Conservation (phyloP, 2,797 vertebrate species). For the Antrozous pallidus region DNA sequence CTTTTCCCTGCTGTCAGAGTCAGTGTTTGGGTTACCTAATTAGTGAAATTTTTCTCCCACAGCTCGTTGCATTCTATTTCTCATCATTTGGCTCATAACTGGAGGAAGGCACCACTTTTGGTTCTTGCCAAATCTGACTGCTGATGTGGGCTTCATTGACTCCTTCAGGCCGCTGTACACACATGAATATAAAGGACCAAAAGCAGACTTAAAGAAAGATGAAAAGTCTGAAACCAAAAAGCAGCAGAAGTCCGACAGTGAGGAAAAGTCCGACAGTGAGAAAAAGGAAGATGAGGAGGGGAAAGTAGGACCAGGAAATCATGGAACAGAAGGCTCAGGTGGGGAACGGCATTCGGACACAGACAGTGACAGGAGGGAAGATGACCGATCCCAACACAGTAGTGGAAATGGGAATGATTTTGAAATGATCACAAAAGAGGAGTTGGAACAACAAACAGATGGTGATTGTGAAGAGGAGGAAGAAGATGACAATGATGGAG, state of each 20-base stretch:
- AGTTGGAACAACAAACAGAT: slow-evolving; percentile 98
- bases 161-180: slow-evolving; percentile 99
- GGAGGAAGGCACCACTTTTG: slow-evolving; percentile 99
- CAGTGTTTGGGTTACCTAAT: slow-evolving; percentile 45
- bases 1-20: neutral
- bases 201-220: slow-evolving; percentile 90
- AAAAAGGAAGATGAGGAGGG: slow-evolving; percentile 90
- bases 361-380: slow-evolving; percentile 96
- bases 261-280: slow-evolving; percentile 95
- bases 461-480: slow-evolving; percentile 90
- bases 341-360: slow-evolving; percentile 92
- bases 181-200: slow-evolving; percentile 97
- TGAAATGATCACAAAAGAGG: slow-evolving; percentile 99
- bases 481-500: slow-evolving; percentile 83
- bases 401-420: slow-evolving; percentile 98
- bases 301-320: slow-evolving; percentile 82
- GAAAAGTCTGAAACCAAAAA: slow-evolving; percentile 88
- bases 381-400: slow-evolving; percentile 98
- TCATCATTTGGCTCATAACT: slow-evolving; percentile 98
- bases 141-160: slow-evolving; percentile 98
- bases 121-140: slow-evolving; percentile 98
- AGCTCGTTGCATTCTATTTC: slow-evolving; percentile 99
- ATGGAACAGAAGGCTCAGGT: slow-evolving; percentile 82
- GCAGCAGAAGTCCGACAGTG: slow-evolving; percentile 92
- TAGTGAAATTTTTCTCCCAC: slow-evolving; percentile 58